Percentiles rank a stretch among this genome's conserved stretches.
These are phyloP conservation scores for Steinernema hermaphroditum DNA, from an alignment of 2,888 invertebrate species.

Conservation along the genomic window DNA sequence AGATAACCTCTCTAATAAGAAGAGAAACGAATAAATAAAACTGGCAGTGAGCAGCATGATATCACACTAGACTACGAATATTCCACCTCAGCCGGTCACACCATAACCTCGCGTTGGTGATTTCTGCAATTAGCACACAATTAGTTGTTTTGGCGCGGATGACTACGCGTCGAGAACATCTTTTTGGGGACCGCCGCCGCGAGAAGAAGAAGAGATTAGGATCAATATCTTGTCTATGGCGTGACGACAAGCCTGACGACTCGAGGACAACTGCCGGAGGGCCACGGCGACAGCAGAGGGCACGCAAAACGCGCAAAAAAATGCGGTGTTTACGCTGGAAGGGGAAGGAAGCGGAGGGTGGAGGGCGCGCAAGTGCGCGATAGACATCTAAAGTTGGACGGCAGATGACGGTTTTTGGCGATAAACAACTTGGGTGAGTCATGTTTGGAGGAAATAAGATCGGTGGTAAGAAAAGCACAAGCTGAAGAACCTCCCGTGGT, in stretches of 20 bases:
- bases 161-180: background rate
- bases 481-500: background rate
- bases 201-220: constrained; percentile 21
- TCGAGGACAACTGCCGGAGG: constrained; percentile 25
- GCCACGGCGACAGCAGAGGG: constrained; percentile 8
- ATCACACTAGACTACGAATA: background rate
- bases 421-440: constrained; percentile 3
- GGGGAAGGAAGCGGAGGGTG: background rate
- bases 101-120: background rate
- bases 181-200: constrained; percentile 14
- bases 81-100: background rate
- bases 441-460: background rate
- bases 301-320: constrained; percentile 4
- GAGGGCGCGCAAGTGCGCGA: background rate
- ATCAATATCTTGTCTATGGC: constrained; percentile 20
- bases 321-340: background rate
- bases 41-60: constrained; percentile 18
- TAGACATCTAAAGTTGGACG: background rate
- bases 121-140: background rate
- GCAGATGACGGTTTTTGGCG: background rate
- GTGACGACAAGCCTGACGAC: constrained; percentile 24
- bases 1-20: background rate
- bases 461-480: background rate
- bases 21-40: constrained; percentile 4
- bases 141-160: background rate